phyloP scores from a whole-genome alignment of 2,113 vertebrate species.

The Scytalopus superciliaris region DNA sequence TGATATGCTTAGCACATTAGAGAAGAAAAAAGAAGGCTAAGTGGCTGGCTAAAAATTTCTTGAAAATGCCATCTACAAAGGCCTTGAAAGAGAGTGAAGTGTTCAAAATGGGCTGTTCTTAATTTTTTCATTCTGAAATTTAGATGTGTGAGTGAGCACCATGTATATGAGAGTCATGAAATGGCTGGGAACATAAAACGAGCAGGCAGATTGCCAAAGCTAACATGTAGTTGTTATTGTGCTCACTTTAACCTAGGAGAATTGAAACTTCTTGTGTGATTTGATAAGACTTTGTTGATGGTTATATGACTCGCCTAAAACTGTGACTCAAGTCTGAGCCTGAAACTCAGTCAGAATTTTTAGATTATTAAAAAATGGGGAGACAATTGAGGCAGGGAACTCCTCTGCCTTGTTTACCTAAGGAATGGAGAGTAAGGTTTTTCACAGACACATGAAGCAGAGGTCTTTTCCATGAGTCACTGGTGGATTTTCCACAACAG shows the following conservation, averaged over 20 bases:
- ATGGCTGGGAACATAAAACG: background rate
- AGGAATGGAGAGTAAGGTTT: conserved; percentile 1
- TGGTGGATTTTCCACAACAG: conserved; percentile 53
- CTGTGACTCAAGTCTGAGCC: conserved; percentile 59
- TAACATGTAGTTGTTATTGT: background rate
- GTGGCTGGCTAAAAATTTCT: background rate
- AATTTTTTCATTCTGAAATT: background rate
- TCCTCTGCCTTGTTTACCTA: background rate
- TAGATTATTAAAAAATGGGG: conserved; percentile 18
- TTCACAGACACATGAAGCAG: conserved; percentile 12
- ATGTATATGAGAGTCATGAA: background rate
- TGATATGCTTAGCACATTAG: background rate
- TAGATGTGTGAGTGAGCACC: background rate
- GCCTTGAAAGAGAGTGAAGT: background rate
- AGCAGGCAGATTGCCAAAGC: background rate
- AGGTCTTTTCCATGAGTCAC: conserved; percentile 64
- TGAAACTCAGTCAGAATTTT: conserved; percentile 35
- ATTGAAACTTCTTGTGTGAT: background rate
- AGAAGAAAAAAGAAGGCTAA: background rate
- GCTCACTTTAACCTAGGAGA: background rate
- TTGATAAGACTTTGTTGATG: conserved; percentile 26
- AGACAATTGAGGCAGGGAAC: background rate
- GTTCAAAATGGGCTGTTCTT: background rate
- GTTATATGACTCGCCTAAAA: background rate
- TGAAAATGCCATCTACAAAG: background rate